Evolutionary conservation across 2,888 invertebrate genomes (phyloP).

Genomic region (Oscheius onirici): DNA sequence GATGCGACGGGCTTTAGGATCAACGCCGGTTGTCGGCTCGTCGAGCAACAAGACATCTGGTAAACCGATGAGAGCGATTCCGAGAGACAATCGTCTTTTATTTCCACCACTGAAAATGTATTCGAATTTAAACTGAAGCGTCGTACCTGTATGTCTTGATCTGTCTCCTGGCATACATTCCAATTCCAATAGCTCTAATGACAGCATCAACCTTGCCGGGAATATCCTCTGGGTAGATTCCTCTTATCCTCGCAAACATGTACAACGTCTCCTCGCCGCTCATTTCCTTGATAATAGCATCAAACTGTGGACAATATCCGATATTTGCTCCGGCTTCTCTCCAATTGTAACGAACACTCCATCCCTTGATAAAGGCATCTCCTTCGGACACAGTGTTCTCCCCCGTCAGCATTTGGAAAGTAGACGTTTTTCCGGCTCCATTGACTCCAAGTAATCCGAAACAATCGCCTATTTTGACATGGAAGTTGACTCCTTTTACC

Average conservation of each 20-base stretch:
- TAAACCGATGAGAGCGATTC: conserved; percentile 80
- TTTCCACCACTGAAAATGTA: conserved; percentile 79
- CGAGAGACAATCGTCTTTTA: conserved; percentile 81
- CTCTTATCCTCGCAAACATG: conserved; percentile 78
- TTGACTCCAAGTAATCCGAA: conserved; percentile 61
- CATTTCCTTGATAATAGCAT: conserved; percentile 80
- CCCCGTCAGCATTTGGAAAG: conserved; percentile 53
- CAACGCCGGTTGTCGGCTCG: conserved; percentile 78
- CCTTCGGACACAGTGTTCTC: conserved; percentile 54
- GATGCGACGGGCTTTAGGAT: conserved; percentile 72
- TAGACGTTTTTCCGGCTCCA: conserved; percentile 62
- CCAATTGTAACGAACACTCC: conserved; percentile 51
- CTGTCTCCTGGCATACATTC: conserved; percentile 44
- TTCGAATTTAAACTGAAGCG: too few relatives aligned
- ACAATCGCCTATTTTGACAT: conserved; percentile 52
- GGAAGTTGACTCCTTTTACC: conserved; percentile 52
- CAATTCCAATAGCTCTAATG: conserved; percentile 43
- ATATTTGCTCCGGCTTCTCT: conserved; percentile 55
- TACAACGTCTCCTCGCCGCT: conserved; percentile 80
- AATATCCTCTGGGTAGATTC: conserved; percentile 28
- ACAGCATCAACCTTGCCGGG: conserved; percentile 39
- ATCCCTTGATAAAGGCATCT: conserved; percentile 55
- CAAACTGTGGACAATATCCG: conserved; percentile 83
- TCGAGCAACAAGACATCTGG: conserved; percentile 77
- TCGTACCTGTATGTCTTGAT: conserved; percentile 46